Evolutionary conservation across 2,797 vertebrate genomes (phyloP).

Genomic region (Poecilia wingei): DNA sequence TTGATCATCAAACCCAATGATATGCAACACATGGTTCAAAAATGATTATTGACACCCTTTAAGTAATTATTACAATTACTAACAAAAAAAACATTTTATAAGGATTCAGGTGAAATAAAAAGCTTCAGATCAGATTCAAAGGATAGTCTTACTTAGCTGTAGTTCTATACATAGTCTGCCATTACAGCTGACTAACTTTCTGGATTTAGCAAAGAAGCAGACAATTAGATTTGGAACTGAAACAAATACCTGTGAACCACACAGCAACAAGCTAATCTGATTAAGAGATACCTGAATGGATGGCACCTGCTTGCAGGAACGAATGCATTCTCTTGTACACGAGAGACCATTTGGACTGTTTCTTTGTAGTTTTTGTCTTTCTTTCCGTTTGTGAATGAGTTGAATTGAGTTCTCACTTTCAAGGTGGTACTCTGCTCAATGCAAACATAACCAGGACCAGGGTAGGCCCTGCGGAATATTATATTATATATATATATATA

Average conservation of each 20-base stretch:
- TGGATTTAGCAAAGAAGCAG: slow-evolving; percentile 45
- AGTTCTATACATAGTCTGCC: slow-evolving; percentile 12
- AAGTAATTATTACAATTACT: slow-evolving; percentile 37
- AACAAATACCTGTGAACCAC: slow-evolving; percentile 64
- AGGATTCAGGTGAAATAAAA: not conserved
- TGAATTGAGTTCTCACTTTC: not conserved
- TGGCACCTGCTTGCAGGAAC: slow-evolving; percentile 42
- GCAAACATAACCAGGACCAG: too few relatives aligned
- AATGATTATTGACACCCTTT: slow-evolving; percentile 37
- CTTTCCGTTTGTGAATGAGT: not conserved
- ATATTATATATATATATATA: too few relatives aligned
- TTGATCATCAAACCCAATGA: slow-evolving; percentile 32
- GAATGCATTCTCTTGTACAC: slow-evolving; percentile 38
- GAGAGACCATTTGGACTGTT: not conserved
- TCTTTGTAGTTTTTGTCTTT: not conserved
- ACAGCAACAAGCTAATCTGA: slow-evolving; percentile 54
- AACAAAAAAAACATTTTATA: slow-evolving; percentile 6
- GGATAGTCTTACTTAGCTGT: slow-evolving; percentile 20
- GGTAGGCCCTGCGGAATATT: too few relatives aligned
- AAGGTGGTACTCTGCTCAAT: too few relatives aligned
- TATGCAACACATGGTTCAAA: slow-evolving; percentile 26
- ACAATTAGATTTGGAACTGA: slow-evolving; percentile 66
- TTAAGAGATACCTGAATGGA: slow-evolving; percentile 53
- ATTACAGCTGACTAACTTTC: slow-evolving; percentile 23
- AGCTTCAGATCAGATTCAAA: slow-evolving; percentile 2